Percentiles rank a stretch among this genome's conserved stretches.
phyloP scores from a whole-genome alignment of 2,888 invertebrate species.

The Penaeus monodon region DNA sequence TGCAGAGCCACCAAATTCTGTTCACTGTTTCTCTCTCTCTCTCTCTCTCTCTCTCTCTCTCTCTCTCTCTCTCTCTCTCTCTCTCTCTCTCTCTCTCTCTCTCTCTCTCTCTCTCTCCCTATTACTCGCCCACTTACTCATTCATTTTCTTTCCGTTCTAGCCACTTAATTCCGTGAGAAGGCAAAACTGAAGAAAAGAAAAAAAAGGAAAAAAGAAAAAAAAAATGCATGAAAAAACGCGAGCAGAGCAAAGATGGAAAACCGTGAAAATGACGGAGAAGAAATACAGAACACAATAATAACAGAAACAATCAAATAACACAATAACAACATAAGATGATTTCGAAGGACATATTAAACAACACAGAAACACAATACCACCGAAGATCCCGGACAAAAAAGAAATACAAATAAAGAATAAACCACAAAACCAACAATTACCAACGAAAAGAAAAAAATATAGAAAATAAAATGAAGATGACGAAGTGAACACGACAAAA shows the following conservation, averaged over 20 bases:
- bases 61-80: neutral
- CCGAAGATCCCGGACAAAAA: too few relatives aligned
- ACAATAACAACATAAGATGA: neutral
- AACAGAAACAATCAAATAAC: neutral
- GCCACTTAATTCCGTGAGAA: neutral
- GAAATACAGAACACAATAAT: neutral
- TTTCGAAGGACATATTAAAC: neutral
- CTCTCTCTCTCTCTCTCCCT: neutral
- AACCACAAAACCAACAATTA: too few relatives aligned
- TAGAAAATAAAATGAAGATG: neutral
- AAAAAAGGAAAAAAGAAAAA: too few relatives aligned
- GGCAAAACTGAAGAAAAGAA: neutral
- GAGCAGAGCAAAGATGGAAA: too few relatives aligned
- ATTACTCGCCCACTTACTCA: neutral
- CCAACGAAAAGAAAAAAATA: too few relatives aligned
- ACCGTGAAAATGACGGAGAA: neutral
- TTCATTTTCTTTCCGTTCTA: neutral
- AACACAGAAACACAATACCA: neutral
- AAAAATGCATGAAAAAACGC: too few relatives aligned
- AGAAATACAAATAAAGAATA: too few relatives aligned
- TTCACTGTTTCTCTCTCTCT: too few relatives aligned
- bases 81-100: neutral
- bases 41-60: neutral
- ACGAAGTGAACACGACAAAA: neutral
- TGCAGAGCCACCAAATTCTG: too few relatives aligned